Evolutionary conservation across 2,797 vertebrate species (phyloP).

Genomic region (Brotula barbata): DNA sequence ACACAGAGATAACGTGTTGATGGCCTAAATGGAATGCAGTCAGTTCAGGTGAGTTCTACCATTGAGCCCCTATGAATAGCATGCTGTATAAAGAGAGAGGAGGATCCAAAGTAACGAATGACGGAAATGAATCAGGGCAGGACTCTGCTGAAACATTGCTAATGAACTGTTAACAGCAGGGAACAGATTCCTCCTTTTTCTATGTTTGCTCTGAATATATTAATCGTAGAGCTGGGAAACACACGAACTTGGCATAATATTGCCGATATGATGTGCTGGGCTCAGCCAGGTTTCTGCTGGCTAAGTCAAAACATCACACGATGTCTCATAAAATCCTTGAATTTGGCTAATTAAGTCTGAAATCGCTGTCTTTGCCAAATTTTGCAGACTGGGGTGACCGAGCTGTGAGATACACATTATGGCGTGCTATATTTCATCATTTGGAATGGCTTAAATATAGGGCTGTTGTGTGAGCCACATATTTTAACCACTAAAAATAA

Average conservation of each 20-base stretch:
- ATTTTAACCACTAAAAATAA: no score
- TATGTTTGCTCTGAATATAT: slow-evolving; percentile 60
- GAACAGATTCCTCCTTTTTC: slow-evolving; percentile 35
- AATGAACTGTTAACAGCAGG: slow-evolving; percentile 60
- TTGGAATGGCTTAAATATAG: slow-evolving; percentile 30
- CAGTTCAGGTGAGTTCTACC: slow-evolving; percentile 56
- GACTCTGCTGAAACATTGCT: slow-evolving; percentile 53
- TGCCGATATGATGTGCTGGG: slow-evolving; percentile 39
- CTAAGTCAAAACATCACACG: slow-evolving; percentile 58
- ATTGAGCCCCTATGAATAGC: slow-evolving; percentile 56
- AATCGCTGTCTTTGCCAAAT: slow-evolving; percentile 30
- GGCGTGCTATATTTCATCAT: slow-evolving; percentile 40
- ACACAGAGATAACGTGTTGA: background rate
- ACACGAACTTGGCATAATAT: slow-evolving; percentile 56
- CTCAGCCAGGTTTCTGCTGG: slow-evolving; percentile 59
- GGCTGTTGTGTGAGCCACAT: no score
- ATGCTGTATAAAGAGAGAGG: slow-evolving; percentile 12
- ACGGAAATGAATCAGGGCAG: slow-evolving; percentile 30
- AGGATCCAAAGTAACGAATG: slow-evolving; percentile 30
- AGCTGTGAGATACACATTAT: slow-evolving; percentile 41
- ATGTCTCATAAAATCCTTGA: slow-evolving; percentile 49
- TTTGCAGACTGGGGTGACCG: slow-evolving; percentile 53
- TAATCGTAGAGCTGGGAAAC: slow-evolving; percentile 59
- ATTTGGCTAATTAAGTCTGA: slow-evolving; percentile 57
- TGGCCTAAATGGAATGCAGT: slow-evolving; percentile 63